phyloP scores from a whole-genome alignment of 2,797 vertebrate species.

The Synaphobranchus kaupii region DNA sequence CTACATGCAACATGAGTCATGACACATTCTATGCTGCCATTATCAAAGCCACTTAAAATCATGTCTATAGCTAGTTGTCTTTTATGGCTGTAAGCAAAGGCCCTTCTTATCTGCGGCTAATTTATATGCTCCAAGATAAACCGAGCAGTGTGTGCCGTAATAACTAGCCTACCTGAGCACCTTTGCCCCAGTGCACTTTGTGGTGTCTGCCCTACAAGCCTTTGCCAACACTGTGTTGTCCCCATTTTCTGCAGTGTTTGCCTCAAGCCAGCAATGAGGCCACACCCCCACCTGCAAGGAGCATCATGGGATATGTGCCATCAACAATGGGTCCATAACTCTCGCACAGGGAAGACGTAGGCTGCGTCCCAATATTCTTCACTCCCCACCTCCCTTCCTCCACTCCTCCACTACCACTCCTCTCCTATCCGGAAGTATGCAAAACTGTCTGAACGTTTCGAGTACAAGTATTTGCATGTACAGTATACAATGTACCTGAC shows the following conservation, averaged over 20 bases:
- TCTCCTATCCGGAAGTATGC: too few species aligned
- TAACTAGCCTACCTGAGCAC: not conserved
- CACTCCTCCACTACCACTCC: too few species aligned
- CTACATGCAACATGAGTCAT: not conserved
- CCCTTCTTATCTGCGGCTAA: not conserved
- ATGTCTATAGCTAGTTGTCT: not conserved
- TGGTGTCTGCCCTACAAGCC: not conserved
- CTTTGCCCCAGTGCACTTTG: not conserved
- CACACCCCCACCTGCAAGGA: conserved; percentile 20
- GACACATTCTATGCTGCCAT: not conserved
- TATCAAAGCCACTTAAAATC: not conserved
- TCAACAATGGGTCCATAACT: conserved; percentile 6
- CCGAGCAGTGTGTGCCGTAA: not conserved
- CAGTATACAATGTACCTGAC: too few species aligned
- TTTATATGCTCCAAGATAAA: too few species aligned
- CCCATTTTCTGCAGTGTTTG: conserved; percentile 56
- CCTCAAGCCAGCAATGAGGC: conserved; percentile 42
- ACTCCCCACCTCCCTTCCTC: too few species aligned
- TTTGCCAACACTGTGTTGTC: not conserved
- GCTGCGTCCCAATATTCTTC: too few species aligned
- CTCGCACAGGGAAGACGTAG: not conserved
- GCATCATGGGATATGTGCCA: conserved; percentile 18
- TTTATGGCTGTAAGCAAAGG: not conserved
- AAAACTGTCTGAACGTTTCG: too few species aligned
- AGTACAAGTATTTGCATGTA: too few species aligned